These are phyloP conservation scores for Lasioglossum zephyrum DNA, from an alignment of 2,888 invertebrate species.

Conservation along the genomic window DNA sequence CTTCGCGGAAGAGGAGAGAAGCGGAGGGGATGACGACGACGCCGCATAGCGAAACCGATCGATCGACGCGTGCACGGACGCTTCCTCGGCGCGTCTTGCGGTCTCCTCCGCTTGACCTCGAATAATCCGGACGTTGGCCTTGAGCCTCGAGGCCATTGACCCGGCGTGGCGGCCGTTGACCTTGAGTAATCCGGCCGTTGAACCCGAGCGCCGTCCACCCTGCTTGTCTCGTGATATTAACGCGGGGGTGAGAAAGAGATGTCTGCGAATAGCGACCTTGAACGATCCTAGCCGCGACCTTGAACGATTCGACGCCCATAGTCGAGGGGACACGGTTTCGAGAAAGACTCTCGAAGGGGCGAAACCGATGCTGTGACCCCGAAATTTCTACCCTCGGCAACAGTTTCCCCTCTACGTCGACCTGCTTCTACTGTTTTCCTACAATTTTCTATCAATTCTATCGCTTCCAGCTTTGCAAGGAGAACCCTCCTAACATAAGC, in stretches of 20 bases:
- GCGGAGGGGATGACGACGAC: background rate
- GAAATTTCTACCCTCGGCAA: background rate
- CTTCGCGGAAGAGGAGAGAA: background rate
- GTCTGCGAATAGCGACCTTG: slow-evolving; percentile 56
- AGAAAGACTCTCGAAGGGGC: background rate
- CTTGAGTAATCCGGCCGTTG: slow-evolving; percentile 63
- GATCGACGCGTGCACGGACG: slow-evolving; percentile 20
- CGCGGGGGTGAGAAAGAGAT: slow-evolving; percentile 17
- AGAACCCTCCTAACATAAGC: no score
- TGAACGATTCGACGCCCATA: slow-evolving; percentile 48
- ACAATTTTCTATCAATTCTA: no score
- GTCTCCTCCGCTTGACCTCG: slow-evolving; percentile 59
- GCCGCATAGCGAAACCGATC: slow-evolving; percentile 28
- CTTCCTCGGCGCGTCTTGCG: slow-evolving; percentile 43
- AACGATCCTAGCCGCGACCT: slow-evolving; percentile 61
- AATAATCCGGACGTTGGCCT: slow-evolving; percentile 65
- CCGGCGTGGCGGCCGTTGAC: slow-evolving; percentile 63
- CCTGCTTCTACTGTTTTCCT: no score
- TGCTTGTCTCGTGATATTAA: slow-evolving; percentile 34
- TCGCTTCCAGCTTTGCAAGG: no score
- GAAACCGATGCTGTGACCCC: background rate
- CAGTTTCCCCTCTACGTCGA: background rate
- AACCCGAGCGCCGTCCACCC: slow-evolving; percentile 42
- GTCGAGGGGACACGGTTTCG: slow-evolving; percentile 16
- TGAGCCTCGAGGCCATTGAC: slow-evolving; percentile 60